These are phyloP conservation scores for Agrotis ipsilon DNA, from an alignment of 2,888 invertebrate genomes.

Conservation along the genomic window DNA sequence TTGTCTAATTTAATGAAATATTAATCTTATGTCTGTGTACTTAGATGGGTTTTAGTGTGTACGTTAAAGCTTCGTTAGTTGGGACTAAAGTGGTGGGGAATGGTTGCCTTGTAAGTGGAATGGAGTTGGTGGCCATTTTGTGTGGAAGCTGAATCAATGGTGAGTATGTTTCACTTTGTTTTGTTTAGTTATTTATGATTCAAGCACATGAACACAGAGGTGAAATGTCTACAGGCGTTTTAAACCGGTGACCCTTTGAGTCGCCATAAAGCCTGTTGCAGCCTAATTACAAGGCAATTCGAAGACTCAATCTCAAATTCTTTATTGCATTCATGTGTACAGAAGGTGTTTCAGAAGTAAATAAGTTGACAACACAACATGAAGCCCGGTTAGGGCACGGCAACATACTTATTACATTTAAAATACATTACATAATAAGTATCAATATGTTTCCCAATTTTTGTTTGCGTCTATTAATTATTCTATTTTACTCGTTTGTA, in stretches of 20 bases:
- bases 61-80: conserved; percentile 35
- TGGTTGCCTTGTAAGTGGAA: conserved; percentile 26
- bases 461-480: too few species aligned
- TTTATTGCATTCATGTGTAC: too few species aligned
- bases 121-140: conserved; percentile 13
- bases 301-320: too few species aligned
- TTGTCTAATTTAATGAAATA: conserved; percentile 65
- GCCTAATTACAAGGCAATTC: too few species aligned
- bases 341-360: too few species aligned
- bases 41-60: conserved; percentile 43
- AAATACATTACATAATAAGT: too few species aligned
- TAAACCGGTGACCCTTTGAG: background rate
- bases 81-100: conserved; percentile 16
- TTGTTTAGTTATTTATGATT: conserved; percentile 5
- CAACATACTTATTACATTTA: too few species aligned
- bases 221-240: background rate
- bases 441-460: too few species aligned
- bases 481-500: too few species aligned
- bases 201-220: background rate
- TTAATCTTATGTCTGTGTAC: conserved; percentile 57
- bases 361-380: too few species aligned
- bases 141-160: background rate
- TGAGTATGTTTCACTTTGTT: background rate
- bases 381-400: too few species aligned
- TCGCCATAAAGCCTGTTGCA: too few species aligned